phyloP scores from a whole-genome alignment of 2,797 vertebrate species.

The Perodicticus potto region DNA sequence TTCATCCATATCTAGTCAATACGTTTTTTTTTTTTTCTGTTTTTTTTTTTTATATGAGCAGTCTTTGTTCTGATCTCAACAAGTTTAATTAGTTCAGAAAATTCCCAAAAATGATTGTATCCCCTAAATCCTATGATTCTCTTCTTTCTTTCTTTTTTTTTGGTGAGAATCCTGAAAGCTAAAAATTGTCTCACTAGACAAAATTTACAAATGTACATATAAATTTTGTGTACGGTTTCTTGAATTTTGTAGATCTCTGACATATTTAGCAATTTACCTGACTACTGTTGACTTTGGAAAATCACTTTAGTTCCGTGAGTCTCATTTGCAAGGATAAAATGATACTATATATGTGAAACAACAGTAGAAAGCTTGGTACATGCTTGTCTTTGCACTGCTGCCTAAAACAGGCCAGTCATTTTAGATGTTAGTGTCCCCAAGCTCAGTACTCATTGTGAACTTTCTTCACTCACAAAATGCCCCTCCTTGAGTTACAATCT shows the following conservation, averaged over 20 bases:
- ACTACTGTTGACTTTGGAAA: neutral
- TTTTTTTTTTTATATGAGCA: no score
- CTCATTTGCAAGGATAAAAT: neutral
- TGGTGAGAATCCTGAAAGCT: neutral
- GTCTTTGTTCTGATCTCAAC: neutral
- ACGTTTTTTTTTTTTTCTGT: no score
- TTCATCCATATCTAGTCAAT: neutral
- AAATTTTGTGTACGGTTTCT: neutral
- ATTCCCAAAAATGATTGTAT: neutral
- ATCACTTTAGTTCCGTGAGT: neutral
- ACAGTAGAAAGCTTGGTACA: neutral
- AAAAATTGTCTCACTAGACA: neutral
- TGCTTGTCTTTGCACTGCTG: neutral
- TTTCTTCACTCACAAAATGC: neutral
- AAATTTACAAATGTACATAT: neutral
- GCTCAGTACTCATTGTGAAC: neutral
- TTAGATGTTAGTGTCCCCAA: neutral
- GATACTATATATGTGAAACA: neutral
- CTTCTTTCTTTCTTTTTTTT: neutral
- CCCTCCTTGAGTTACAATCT: neutral
- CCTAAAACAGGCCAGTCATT: neutral
- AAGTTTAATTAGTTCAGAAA: neutral
- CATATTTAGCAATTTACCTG: neutral
- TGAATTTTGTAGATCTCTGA: neutral
- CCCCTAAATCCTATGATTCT: neutral